Evolutionary conservation across 2,888 invertebrate genomes (phyloP).

Genomic region (Sphecodes monilicornis): DNA sequence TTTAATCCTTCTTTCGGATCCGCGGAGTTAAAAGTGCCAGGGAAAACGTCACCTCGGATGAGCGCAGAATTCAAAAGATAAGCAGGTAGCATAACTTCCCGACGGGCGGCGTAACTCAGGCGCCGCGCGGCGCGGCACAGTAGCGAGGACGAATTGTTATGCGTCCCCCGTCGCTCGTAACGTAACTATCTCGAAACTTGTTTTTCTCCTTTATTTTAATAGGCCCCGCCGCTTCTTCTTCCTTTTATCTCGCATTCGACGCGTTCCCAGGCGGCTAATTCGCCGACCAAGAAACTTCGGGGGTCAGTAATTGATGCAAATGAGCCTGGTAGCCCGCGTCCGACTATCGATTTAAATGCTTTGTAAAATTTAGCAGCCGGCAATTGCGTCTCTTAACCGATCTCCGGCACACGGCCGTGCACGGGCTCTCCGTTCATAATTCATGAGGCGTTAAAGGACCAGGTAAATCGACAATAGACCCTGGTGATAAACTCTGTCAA

Average conservation of each 20-base stretch:
- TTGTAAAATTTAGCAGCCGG: conserved; percentile 67
- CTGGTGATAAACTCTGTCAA: neutral
- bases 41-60: conserved; percentile 73
- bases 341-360: conserved; percentile 73
- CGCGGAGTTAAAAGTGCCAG: conserved; percentile 61
- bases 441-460: conserved; percentile 42
- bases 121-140: conserved; percentile 46
- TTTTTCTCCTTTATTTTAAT: conserved; percentile 82
- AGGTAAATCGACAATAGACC: conserved; percentile 46
- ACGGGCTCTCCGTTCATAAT: conserved; percentile 31
- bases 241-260: conserved; percentile 78
- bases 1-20: conserved; percentile 60
- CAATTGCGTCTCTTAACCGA: conserved; percentile 53
- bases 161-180: conserved; percentile 83
- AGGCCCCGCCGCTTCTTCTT: conserved; percentile 73
- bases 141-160: conserved; percentile 77
- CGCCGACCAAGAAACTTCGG: conserved; percentile 78
- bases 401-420: neutral
- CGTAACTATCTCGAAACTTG: conserved; percentile 82
- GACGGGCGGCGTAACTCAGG: conserved; percentile 78
- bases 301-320: conserved; percentile 82
- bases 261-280: conserved; percentile 80
- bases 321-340: conserved; percentile 68
- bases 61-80: conserved; percentile 80
- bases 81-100: conserved; percentile 80